Conservation (phyloP, 2,888 invertebrate species). For the Zygogramma bicolorata region DNA sequence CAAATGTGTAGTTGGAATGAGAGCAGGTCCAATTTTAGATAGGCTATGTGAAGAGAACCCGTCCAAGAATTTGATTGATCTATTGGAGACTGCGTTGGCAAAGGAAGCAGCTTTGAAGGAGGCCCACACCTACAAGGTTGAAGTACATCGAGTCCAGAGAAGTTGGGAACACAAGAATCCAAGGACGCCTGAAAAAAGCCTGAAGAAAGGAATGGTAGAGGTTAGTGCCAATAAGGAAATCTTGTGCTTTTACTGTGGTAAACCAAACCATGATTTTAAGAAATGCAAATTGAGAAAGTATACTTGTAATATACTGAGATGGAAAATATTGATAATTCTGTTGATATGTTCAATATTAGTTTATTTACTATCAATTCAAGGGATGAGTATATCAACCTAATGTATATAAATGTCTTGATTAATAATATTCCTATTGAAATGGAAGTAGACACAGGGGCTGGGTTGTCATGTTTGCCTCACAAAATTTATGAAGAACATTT, state of each 20-base stretch:
- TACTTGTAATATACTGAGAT: conserved; percentile 6
- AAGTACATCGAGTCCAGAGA: conserved; percentile 1
- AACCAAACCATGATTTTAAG: conserved; percentile 33
- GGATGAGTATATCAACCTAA: too few species aligned
- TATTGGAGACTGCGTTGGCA: conserved; percentile 13
- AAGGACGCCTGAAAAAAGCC: background rate
- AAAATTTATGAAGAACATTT: too few species aligned
- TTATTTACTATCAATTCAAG: too few species aligned
- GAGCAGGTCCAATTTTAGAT: conserved; percentile 23
- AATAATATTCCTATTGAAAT: too few species aligned
- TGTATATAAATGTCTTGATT: too few species aligned
- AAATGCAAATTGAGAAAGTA: conserved; percentile 34
- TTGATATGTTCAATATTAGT: too few species aligned
- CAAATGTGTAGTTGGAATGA: conserved; percentile 30
- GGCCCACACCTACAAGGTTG: background rate
- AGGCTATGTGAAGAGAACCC: conserved; percentile 22
- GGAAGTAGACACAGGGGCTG: too few species aligned
- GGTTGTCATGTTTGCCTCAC: too few species aligned
- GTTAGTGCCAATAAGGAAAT: background rate
- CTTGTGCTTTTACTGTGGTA: conserved; percentile 22
- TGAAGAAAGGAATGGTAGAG: background rate
- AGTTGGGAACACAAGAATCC: background rate
- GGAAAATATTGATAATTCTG: too few species aligned
- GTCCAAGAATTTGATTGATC: conserved; percentile 1
- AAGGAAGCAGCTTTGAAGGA: conserved; percentile 23